Evolutionary conservation across 2,888 invertebrate species (phyloP), one percentile per base, ranked within the genome.

Genomic region (Amblyjoppa proteus): DNA sequence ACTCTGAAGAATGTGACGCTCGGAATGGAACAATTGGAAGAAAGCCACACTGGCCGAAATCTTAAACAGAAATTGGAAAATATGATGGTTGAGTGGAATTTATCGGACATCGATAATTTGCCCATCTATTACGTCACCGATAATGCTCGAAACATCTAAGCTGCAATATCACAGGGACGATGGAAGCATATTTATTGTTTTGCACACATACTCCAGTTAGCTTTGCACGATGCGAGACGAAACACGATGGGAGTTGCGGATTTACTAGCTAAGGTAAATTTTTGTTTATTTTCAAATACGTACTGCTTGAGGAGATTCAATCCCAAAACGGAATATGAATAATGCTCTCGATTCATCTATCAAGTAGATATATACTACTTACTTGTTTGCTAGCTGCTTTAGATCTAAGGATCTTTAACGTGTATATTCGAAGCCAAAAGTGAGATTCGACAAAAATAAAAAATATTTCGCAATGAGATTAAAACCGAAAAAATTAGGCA

Each of bases 131-230:
- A 53, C 25, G 70, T 68, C 56, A 74, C 81, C 25, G 81, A 81
- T 68, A 81, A 81, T 68, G 74, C 74, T 28, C n/a, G 41, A 11
- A 81, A 74, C 31, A 66, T 81, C 6, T 66, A 68, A 38, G 45
- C 38, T 64, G 81, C 81, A n/a, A 56, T 74, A 25, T 7, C 20
- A n/a, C 7, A 4, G 6, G 20, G 4, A n/a, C 20, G 53, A 28
- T 82, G 82, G 76, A 20, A 41, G 13, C 69, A 76, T 49, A 20
- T 82, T 13, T 76, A 71, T 75, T 81, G 81, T 49, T 81, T 75
- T 61, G 81, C 81, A 13, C 81, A 76, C 49, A 75, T 64, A 25
- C 70, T 75, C 5, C 69, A 79, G 45, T 45, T 79, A 49, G 83
- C 45, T n/a, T 9, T 84, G 3, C 45, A 79, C 31, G 79, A 84